Evolutionary conservation across 2,888 invertebrate species (phyloP), one percentile per base, ranked within the genome.

Genomic region (Thymelicus acteon): DNA sequence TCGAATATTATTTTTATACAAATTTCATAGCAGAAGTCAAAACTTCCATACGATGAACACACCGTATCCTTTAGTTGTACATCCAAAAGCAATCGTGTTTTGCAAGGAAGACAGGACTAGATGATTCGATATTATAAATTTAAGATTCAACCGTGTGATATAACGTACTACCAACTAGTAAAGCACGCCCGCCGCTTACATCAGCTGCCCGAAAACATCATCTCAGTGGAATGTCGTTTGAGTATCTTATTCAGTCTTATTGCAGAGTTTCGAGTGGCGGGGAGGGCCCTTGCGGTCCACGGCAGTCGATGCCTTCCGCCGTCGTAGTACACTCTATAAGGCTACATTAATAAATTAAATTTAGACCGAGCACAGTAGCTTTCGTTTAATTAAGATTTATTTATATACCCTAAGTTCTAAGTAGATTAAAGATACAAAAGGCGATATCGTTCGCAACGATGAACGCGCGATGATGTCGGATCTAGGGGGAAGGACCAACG

Each of bases 41-140:
- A 10, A 63, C 70, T 63, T 63, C 57, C 37, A 65, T 49, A 70
- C 37, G 44, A 47, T 65, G 54, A 60, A 66, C 60, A 72, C 60
- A 66, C 60, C 49, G 49, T 65, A 63, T 65, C 49, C 60, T 44
- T 70, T 52, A 65, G 24, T 49, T 61, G 60, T 44, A 65, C 44
- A 60, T 70, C 52, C 69, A 73, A 74, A 74, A 73, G 71, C 70
- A 73, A 68, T 72, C 39, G 73, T 75, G 67, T 73, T 76, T 82
- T 75, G 82, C 80, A 82, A 85, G 88, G 89, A 89, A 90, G 89
- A 89, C 88, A 80, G 83, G 89, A 90, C 90, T 90, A 89, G 89
- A 88, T 83, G 83, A 83, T 79, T 70, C 63, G 61, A 67, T 72
- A 69, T 62, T 67, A 31, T 44, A 67, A 67, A 74, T 74, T 74